Conservation (phyloP, 1,140 invertebrate genomes). For the Aricia agestis region DNA sequence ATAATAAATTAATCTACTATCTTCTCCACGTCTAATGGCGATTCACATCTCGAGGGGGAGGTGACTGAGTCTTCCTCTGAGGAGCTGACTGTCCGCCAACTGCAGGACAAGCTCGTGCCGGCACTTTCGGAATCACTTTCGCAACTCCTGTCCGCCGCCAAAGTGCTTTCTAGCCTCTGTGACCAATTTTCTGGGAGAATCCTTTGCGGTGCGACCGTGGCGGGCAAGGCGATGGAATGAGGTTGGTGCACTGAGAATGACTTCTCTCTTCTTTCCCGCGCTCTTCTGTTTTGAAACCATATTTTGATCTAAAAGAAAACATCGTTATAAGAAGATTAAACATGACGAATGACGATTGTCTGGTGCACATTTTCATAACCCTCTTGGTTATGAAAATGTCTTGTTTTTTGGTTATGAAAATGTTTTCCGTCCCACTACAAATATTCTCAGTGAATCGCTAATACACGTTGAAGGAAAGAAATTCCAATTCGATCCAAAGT, state of each 20-base stretch:
- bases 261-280: conserved; percentile 80
- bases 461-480: too few relatives aligned
- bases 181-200: conserved; percentile 13
- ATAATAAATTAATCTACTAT: conserved; percentile 26
- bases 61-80: conserved; percentile 31
- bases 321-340: conserved; percentile 4
- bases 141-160: background rate
- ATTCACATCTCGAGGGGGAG: conserved; percentile 34
- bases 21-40: conserved; percentile 50
- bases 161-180: background rate
- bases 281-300: conserved; percentile 87
- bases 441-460: too few relatives aligned
- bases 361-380: too few relatives aligned
- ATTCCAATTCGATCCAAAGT: too few relatives aligned
- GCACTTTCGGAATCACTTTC: background rate
- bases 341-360: too few relatives aligned
- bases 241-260: conserved; percentile 45
- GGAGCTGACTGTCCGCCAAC: conserved; percentile 9
- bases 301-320: conserved; percentile 81
- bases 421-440: too few relatives aligned
- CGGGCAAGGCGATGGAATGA: conserved; percentile 44
- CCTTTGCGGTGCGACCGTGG: conserved; percentile 31
- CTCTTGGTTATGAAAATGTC: too few relatives aligned
- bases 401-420: too few relatives aligned
- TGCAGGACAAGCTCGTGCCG: background rate